Percentiles rank a stretch among this genome's conserved stretches.
Evolutionary conservation across 2,888 invertebrate species (phyloP).

Genomic region (Plebejus anna): DNA sequence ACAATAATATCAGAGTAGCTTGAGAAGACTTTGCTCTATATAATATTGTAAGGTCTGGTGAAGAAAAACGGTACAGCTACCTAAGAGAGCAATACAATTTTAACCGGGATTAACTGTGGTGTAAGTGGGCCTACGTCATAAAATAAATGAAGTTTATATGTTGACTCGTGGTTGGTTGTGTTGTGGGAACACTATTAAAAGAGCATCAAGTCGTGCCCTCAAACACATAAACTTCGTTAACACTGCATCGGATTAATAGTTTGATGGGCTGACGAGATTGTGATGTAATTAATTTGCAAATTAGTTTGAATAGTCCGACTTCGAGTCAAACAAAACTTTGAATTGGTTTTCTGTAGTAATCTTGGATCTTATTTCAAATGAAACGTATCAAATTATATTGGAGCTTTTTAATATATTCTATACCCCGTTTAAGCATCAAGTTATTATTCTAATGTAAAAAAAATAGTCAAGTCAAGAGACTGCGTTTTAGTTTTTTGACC

Average conservation of each 20-base stretch:
- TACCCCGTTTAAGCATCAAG: background rate
- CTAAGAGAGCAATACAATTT: background rate
- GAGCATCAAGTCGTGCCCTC: slow-evolving; percentile 39
- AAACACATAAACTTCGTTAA: slow-evolving; percentile 12
- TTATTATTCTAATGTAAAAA: background rate
- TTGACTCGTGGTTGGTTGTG: slow-evolving; percentile 45
- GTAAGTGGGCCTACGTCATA: slow-evolving; percentile 6
- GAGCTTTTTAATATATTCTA: background rate
- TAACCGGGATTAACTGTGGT: background rate
- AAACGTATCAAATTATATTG: background rate
- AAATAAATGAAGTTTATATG: slow-evolving; percentile 40
- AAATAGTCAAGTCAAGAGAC: too few relatives aligned
- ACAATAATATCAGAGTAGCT: too few relatives aligned
- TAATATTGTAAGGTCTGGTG: too few relatives aligned
- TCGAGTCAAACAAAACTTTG: slow-evolving; percentile 8
- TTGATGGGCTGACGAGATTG: slow-evolving; percentile 11
- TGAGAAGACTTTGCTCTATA: too few relatives aligned
- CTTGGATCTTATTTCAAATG: background rate
- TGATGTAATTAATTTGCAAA: slow-evolving; percentile 13
- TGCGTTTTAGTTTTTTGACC: too few relatives aligned
- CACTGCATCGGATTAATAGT: slow-evolving; percentile 22
- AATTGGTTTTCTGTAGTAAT: background rate
- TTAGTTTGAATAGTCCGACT: background rate
- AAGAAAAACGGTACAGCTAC: background rate
- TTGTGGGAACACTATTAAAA: slow-evolving; percentile 49